Conservation (phyloP, 2,888 invertebrate species). For the Clusia tigrina region DNA sequence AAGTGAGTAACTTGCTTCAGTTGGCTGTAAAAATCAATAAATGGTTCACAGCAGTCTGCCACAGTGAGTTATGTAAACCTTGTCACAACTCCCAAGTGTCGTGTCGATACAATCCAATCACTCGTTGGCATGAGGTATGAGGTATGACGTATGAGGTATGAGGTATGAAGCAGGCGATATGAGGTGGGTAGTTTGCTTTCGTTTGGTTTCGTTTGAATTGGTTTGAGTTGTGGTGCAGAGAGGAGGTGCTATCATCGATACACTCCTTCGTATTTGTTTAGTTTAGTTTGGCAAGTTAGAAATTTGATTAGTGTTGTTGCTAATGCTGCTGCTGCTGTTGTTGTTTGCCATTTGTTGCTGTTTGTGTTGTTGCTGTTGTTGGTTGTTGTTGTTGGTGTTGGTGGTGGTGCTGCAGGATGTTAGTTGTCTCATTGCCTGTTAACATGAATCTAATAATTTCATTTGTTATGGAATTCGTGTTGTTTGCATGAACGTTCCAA, state of each 20-base stretch:
- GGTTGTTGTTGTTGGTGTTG: slow-evolving; percentile 15
- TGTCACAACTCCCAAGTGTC: neutral
- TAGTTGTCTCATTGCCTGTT: neutral
- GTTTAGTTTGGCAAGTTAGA: slow-evolving; percentile 7
- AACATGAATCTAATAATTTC: neutral
- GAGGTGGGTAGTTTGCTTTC: too few relatives aligned
- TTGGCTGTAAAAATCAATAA: slow-evolving; percentile 8
- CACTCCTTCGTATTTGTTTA: neutral
- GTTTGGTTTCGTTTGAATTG: too few relatives aligned
- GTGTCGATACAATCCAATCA: neutral
- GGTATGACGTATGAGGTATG: too few relatives aligned
- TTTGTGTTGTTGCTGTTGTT: slow-evolving; percentile 1
- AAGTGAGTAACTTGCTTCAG: too few relatives aligned
- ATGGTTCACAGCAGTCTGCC: neutral
- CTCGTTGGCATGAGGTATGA: too few relatives aligned
- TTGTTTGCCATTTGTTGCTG: neutral
- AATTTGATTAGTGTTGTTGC: slow-evolving; percentile 22
- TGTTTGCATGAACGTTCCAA: neutral
- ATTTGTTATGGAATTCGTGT: neutral
- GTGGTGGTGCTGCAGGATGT: neutral
- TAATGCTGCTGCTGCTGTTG: neutral
- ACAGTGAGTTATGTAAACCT: neutral
- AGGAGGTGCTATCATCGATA: too few relatives aligned
- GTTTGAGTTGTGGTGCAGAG: too few relatives aligned
- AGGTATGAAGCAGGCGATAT: too few relatives aligned